These are phyloP conservation scores for Aspiorhynchus laticeps DNA, from an alignment of 2,113 vertebrate genomes.

Conservation along the genomic window DNA sequence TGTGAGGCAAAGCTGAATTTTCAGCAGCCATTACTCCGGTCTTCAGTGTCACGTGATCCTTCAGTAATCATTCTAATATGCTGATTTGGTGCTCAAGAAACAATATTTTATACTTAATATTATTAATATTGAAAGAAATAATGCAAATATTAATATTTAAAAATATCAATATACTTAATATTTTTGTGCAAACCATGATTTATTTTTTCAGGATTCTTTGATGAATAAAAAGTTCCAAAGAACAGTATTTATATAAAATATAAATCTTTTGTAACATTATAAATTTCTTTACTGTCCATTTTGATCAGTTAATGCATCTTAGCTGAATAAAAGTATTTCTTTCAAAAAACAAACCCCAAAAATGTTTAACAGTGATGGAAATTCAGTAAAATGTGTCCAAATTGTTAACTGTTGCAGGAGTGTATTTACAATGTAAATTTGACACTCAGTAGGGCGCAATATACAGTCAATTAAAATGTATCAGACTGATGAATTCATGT, in stretches of 20 bases:
- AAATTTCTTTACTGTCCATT: not conserved
- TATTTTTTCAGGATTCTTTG: not conserved
- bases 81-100: not conserved
- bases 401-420: not conserved
- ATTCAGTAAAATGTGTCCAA: not conserved
- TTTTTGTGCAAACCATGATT: not conserved
- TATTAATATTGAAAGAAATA: not conserved
- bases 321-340: not conserved
- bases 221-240: not conserved
- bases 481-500: not conserved
- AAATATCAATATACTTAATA: not conserved
- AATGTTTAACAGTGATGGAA: not conserved
- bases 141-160: too few relatives aligned
- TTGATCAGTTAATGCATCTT: not conserved
- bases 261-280: not conserved
- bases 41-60: not conserved
- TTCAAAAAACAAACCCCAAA: not conserved
- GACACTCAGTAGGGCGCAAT: not conserved
- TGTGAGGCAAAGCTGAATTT: not conserved
- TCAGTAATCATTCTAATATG: not conserved
- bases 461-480: constrained; percentile 5
- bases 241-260: not conserved
- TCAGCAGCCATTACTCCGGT: not conserved
- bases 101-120: not conserved
- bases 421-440: not conserved